Evolutionary conservation across 1,140 invertebrate genomes (phyloP), one percentile per base, ranked within the genome.

Genomic region (Physella acuta): DNA sequence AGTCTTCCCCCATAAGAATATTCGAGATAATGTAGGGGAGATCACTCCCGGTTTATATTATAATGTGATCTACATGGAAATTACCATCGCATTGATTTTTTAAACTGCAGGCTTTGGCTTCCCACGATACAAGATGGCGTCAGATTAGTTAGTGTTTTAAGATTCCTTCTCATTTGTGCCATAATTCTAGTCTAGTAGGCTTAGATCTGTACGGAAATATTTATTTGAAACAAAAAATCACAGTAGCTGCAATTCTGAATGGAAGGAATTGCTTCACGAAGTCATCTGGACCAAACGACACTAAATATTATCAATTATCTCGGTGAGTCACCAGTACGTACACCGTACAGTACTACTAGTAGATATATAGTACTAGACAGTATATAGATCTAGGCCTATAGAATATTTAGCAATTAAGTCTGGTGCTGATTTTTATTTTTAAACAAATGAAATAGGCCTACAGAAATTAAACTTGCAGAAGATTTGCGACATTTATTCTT

Each of bases 271-370:
- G 11, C n/a, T 14, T n/a, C n/a, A 49, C 44, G n/a, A 31, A n/a
- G n/a, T n/a, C n/a, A n/a, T n/a, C n/a, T 65, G 16, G 62, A 65
- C 3, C 39, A 65, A 34, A 65, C 53, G 62, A 53, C 62, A 24
- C 51, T 65, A 4, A 52, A 34, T 24, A 53, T 65, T 65, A 49
- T 65, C 31, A 65, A 26, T 8, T 65, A 65, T 31, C 62, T 65
- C 20, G 62, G 62, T 65, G 14, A 52, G 62, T 65, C 3, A 5
- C 17, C 17, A 4, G 28, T 31, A 30, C 33, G 8, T 34, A 5
- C 33, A 17, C 8, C 4, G 33, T 4, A 30, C 5, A 3, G 33
- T 33, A 3, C 44, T 5, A 62, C 17, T 16, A 24, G n/a, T 51
- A 3, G 16, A 26, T n/a, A 5, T n/a, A 31, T 60, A 31, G 4